Conservation (phyloP, 2,113 vertebrate species). For the Cricetomys ansorgei region DNA sequence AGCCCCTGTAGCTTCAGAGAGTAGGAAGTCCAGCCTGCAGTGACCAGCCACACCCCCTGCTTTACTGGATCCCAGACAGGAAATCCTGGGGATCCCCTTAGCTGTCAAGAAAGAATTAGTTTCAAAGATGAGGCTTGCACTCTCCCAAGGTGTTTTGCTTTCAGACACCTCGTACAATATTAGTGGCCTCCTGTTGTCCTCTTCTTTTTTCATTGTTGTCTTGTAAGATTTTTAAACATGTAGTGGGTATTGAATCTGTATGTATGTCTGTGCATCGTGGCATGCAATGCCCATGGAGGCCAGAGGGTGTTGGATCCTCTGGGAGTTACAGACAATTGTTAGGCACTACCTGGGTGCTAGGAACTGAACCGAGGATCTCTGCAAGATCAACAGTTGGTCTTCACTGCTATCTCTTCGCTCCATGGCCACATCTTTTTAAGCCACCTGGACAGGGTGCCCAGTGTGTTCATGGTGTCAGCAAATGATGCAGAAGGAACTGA, state of each 20-base stretch:
- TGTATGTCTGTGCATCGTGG: neutral
- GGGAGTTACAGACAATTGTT: neutral
- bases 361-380: neutral
- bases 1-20: neutral
- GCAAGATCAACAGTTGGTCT: neutral
- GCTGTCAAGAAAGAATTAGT: neutral
- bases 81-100: neutral
- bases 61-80: neutral
- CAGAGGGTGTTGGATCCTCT: neutral
- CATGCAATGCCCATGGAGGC: too few species aligned
- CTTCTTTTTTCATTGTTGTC: neutral
- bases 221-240: neutral
- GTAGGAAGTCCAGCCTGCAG: neutral
- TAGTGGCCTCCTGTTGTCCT: neutral
- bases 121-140: neutral
- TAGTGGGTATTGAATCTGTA: neutral
- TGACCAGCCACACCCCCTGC: neutral
- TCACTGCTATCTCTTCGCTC: neutral
- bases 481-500: neutral
- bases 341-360: neutral
- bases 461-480: neutral
- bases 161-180: neutral
- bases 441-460: neutral
- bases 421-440: neutral
- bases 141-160: neutral